phyloP scores from a whole-genome alignment of 2,888 invertebrate species.

The Eupsilia transversa region DNA sequence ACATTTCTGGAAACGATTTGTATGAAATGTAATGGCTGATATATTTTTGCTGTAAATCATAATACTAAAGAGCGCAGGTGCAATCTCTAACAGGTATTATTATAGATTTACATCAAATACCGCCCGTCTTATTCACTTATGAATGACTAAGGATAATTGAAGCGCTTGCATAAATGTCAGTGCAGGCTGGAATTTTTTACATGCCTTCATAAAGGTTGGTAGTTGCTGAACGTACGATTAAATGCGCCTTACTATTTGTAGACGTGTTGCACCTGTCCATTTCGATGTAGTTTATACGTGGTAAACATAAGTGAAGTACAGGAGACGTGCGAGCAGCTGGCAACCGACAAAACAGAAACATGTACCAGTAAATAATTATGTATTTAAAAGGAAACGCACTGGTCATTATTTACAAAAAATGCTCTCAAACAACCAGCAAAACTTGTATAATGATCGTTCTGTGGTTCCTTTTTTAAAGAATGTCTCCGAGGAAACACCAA shows the following conservation, averaged over 20 bases:
- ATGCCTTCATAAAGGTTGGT: slow-evolving; percentile 38
- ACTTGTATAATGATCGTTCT: slow-evolving; percentile 38
- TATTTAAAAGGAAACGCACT: slow-evolving; percentile 11
- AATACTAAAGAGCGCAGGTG: slow-evolving; percentile 49
- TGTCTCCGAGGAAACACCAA: slow-evolving; percentile 26
- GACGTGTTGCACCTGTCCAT: slow-evolving; percentile 60
- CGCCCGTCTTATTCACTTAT: slow-evolving; percentile 60
- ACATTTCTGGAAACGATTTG: slow-evolving; percentile 32
- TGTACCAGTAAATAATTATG: not conserved
- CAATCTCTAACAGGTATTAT: slow-evolving; percentile 38
- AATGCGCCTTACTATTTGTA: slow-evolving; percentile 40
- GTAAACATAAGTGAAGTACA: slow-evolving; percentile 25
- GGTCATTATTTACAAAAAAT: slow-evolving; percentile 44
- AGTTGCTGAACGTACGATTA: slow-evolving; percentile 39
- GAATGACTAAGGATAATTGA: slow-evolving; percentile 55
- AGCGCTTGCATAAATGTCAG: slow-evolving; percentile 46
- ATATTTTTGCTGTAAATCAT: slow-evolving; percentile 13
- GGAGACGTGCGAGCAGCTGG: slow-evolving; percentile 56
- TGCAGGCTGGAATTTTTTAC: slow-evolving; percentile 44
- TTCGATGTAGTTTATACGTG: slow-evolving; percentile 28
- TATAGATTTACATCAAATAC: slow-evolving; percentile 42
- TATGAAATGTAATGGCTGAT: slow-evolving; percentile 24
- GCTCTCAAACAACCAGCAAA: slow-evolving; percentile 28
- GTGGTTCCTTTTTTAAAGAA: slow-evolving; percentile 33
- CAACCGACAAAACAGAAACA: slow-evolving; percentile 33